Conservation (phyloP, 2,797 vertebrate species). For the Diglossa cyanea region DNA sequence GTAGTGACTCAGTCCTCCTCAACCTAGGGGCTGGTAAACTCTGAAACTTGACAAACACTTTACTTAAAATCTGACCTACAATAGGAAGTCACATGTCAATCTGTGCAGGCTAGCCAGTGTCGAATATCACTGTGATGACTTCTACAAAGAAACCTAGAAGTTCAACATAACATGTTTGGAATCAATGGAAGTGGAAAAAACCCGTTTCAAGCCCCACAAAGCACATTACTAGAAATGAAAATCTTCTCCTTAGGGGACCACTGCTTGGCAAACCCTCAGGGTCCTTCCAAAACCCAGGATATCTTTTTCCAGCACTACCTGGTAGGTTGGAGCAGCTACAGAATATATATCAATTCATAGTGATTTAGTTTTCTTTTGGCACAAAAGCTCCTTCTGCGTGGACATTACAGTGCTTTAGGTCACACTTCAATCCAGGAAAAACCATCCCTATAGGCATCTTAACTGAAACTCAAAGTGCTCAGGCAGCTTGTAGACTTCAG, state of each 20-base stretch:
- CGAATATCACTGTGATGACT: neutral
- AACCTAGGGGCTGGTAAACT: neutral
- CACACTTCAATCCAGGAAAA: neutral
- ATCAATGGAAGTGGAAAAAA: neutral
- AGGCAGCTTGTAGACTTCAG: neutral
- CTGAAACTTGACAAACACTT: neutral
- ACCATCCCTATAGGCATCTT: neutral
- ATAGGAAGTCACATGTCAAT: rapidly evolving
- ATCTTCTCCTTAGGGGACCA: neutral
- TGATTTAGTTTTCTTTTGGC: neutral
- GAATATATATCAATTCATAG: neutral
- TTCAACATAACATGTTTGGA: neutral
- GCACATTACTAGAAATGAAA: neutral
- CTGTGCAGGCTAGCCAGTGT: neutral
- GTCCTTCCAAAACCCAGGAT: neutral
- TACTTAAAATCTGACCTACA: neutral
- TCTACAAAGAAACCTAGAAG: neutral
- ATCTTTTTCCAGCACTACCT: neutral
- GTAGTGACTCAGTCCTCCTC: neutral
- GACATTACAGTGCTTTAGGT: neutral
- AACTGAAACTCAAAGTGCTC: neutral
- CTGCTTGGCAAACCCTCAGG: neutral
- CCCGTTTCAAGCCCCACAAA: neutral
- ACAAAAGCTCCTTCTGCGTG: neutral
- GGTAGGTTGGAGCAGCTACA: neutral